Conservation (phyloP, 2,888 invertebrate genomes). For the Frankliniella fusca region DNA sequence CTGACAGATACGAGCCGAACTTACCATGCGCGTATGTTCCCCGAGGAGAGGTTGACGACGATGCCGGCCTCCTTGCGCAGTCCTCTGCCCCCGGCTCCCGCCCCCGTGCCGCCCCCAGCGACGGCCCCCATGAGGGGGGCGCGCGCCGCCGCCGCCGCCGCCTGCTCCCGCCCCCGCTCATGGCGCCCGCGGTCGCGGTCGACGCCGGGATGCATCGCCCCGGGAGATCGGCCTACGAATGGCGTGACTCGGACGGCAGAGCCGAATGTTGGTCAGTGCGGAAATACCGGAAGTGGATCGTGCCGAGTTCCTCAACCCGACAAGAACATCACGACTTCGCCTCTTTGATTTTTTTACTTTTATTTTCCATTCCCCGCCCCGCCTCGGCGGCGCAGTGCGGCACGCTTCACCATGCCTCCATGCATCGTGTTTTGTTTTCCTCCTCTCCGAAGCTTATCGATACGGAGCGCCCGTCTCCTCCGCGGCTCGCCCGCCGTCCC, state of each 20-base stretch:
- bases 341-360: neutral
- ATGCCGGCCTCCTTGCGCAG: neutral
- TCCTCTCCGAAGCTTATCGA: neutral
- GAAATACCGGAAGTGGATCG: conserved; percentile 5
- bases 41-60: neutral
- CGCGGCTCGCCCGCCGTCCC: neutral
- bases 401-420: neutral
- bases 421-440: conserved; percentile 11
- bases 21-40: neutral
- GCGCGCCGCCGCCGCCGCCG: neutral
- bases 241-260: neutral
- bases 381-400: neutral
- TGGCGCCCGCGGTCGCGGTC: neutral
- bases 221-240: neutral
- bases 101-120: neutral
- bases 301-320: conserved; percentile 17
- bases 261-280: conserved; percentile 23
- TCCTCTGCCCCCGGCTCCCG: neutral
- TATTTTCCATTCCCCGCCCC: neutral
- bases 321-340: neutral
- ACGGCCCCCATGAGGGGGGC: neutral
- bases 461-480: neutral
- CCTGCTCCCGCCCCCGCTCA: neutral
- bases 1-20: neutral
- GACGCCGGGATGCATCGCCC: neutral